These are phyloP conservation scores for Nesoenas mayeri DNA, from an alignment of 2,113 vertebrate genomes.

Conservation along the genomic window DNA sequence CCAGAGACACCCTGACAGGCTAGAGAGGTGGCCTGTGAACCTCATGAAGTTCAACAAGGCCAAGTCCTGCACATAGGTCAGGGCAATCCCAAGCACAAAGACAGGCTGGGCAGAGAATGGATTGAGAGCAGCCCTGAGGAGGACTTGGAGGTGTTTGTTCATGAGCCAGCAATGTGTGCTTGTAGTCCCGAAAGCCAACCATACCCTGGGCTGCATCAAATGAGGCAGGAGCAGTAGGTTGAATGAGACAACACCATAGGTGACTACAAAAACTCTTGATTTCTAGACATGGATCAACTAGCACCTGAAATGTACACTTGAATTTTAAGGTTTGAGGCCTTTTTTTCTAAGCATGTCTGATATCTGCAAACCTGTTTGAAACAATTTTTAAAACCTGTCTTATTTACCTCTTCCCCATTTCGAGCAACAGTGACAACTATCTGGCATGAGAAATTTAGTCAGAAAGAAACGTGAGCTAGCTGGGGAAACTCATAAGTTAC, in stretches of 20 bases:
- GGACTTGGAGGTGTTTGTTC: too few relatives aligned
- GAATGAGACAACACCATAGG: background rate
- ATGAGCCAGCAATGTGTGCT: too few relatives aligned
- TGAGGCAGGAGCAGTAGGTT: too few relatives aligned
- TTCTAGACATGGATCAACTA: background rate
- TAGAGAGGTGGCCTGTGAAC: too few relatives aligned
- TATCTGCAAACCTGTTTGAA: background rate
- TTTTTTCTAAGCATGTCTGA: background rate
- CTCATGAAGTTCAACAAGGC: too few relatives aligned
- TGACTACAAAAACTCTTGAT: background rate
- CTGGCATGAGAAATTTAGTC: background rate
- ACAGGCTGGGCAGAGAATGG: too few relatives aligned
- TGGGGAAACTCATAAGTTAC: background rate
- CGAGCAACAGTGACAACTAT: background rate
- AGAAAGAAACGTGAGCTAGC: background rate
- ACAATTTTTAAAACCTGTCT: background rate
- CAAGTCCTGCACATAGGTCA: too few relatives aligned
- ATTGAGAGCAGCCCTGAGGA: too few relatives aligned
- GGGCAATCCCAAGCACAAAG: too few relatives aligned
- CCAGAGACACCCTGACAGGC: too few relatives aligned
- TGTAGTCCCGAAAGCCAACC: too few relatives aligned
- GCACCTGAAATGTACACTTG: background rate
- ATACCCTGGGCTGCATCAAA: too few relatives aligned
- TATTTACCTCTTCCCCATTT: background rate
- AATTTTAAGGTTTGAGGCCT: background rate